These are phyloP conservation scores for Drosophila anomalipes DNA, from an alignment of 2,888 invertebrate genomes.

Conservation along the genomic window DNA sequence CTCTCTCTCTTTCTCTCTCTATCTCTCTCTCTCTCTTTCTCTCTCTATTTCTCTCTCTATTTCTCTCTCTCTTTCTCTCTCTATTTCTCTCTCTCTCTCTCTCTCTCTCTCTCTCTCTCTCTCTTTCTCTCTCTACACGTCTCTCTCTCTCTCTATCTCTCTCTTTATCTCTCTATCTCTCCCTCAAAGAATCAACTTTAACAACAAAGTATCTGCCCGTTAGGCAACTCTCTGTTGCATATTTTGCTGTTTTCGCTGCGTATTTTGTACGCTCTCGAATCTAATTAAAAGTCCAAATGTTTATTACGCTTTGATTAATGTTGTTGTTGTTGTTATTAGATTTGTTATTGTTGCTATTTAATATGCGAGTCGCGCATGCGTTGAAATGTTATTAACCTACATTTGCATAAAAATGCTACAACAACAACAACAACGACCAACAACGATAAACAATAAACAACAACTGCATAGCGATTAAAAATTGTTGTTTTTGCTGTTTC, in stretches of 20 bases:
- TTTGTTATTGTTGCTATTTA: conserved; percentile 41
- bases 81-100: fast-evolving
- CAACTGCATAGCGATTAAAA: conserved; percentile 47
- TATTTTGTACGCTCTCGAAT: conserved; percentile 30
- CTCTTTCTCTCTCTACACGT: too few relatives aligned
- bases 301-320: conserved; percentile 55
- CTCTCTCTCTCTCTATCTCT: too few relatives aligned
- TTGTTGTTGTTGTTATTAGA: conserved; percentile 32
- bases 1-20: too few relatives aligned
- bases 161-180: too few relatives aligned
- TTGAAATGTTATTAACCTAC: conserved; percentile 77
- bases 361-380: conserved; percentile 71
- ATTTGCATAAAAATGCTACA: conserved; percentile 72
- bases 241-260: conserved; percentile 8
- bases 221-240: background rate
- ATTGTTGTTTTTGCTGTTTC: conserved; percentile 63
- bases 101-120: background rate
- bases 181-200: too few relatives aligned
- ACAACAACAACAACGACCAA: conserved; percentile 39
- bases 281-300: conserved; percentile 60
- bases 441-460: conserved; percentile 19
- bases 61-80: background rate
- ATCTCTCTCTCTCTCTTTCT: too few relatives aligned
- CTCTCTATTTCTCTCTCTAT: background rate
- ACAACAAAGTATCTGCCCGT: background rate